These are phyloP conservation scores for Pongo pygmaeus DNA, from an alignment of 2,113 vertebrate genomes.

Conservation along the genomic window DNA sequence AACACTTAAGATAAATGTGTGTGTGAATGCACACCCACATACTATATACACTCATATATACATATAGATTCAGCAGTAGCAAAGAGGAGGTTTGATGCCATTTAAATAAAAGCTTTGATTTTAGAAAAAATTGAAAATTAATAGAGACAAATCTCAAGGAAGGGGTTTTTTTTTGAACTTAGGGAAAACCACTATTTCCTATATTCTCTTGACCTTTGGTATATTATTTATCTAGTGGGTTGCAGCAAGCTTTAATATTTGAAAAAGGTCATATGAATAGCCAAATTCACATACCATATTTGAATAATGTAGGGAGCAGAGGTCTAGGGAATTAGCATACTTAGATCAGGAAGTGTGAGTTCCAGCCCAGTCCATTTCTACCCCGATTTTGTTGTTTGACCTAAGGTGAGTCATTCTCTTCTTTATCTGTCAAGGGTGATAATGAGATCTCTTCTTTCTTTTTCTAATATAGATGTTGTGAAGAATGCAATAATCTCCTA, in stretches of 20 bases:
- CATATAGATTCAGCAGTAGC: background rate
- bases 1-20: background rate
- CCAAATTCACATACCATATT: constrained; percentile 27
- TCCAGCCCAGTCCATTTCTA: constrained; percentile 29
- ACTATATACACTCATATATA: background rate
- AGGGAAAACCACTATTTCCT: constrained; percentile 51
- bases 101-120: constrained; percentile 40
- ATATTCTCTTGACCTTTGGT: constrained; percentile 57
- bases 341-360: constrained; percentile 30
- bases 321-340: constrained; percentile 43
- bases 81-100: constrained; percentile 2
- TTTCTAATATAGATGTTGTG: constrained; percentile 48
- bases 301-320: constrained; percentile 68
- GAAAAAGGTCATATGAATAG: constrained; percentile 62
- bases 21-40: background rate
- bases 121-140: constrained; percentile 41
- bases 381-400: constrained; percentile 57
- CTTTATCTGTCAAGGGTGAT: constrained; percentile 60
- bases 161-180: constrained; percentile 24
- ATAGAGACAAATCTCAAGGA: constrained; percentile 33
- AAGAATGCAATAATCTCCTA: constrained; percentile 43
- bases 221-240: constrained; percentile 67
- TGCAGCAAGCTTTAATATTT: constrained; percentile 66
- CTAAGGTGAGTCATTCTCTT: constrained; percentile 44
- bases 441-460: constrained; percentile 55